Percentiles rank a stretch among this genome's conserved stretches.
Evolutionary conservation across 2,113 vertebrate species (phyloP).

Genomic region (Ciconia maguari): DNA sequence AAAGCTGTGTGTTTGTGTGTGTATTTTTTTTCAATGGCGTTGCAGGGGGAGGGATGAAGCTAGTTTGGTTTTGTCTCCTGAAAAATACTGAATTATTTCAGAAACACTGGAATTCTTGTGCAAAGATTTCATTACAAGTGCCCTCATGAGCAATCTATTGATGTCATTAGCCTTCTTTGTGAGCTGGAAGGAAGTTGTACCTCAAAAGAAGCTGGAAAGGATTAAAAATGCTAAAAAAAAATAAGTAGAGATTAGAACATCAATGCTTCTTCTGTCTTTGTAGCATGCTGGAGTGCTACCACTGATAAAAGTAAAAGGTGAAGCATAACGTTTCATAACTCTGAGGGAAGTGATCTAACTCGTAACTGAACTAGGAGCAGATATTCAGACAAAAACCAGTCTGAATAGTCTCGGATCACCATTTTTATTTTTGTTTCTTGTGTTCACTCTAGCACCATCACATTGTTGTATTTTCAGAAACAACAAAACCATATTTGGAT

Average conservation of each 20-base stretch:
- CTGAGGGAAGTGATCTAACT: neutral
- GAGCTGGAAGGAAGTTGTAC: conserved; percentile 14
- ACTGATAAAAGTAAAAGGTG: neutral
- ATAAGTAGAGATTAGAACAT: conserved; percentile 8
- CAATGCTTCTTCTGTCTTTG: neutral
- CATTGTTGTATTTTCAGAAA: neutral
- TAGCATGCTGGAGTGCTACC: neutral
- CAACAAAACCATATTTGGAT: neutral
- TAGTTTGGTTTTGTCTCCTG: neutral
- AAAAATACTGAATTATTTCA: conserved; percentile 6
- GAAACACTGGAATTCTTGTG: neutral
- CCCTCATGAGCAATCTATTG: neutral
- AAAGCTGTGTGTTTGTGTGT: neutral
- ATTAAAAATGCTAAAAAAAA: conserved; percentile 19
- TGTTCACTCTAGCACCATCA: neutral
- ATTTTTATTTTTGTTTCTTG: neutral
- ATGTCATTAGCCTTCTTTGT: conserved; percentile 43
- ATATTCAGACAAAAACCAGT: neutral
- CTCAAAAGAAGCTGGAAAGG: conserved; percentile 43
- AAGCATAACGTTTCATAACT: neutral
- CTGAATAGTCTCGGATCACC: neutral
- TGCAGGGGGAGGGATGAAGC: neutral
- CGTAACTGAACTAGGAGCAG: neutral
- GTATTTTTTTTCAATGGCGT: neutral
- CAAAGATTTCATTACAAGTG: conserved; percentile 33